Evolutionary conservation across 2,113 vertebrate genomes (phyloP), one percentile per base, ranked within the genome.

Genomic region (Stercorarius parasiticus): DNA sequence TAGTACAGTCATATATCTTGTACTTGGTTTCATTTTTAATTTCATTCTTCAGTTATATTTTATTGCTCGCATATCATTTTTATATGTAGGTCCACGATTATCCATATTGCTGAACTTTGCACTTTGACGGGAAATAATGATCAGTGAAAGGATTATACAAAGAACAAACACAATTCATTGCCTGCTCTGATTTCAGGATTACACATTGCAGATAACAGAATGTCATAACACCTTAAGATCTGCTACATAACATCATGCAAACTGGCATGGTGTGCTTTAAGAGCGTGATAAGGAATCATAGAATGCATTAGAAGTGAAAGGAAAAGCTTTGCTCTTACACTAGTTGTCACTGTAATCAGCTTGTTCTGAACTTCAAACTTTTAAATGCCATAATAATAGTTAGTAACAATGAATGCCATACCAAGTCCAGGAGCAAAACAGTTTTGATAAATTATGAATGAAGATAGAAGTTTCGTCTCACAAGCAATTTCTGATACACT

Each of bases 271-370:
- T 73, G 55, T 66, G 15, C 47, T 95, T 93, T 81, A 73, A 45
- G 34, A 66, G 6, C 0, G 0, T 70, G 36, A 69, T 62, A 88
- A 73, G 22, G 47, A 80, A 56, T 65, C 67, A 62, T 5, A 50
- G 67, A 80, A 76, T 56, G 3, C 42, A 77, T 73, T 62, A 70
- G 50, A 83, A 93, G 21, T 69, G 20, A 65, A 73, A 47, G 43
- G 32, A 90, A 88, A 61, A 95, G 49, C 67, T 88, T 96, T 92
- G 25, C 13, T 90, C 11, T 77, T 82, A 52, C 64, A 45, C 34
- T 88, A 49, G 32, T 56, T 79, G 70, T 72, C 58, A 53, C 62
- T 77, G 42, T 56, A 88, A 45, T 80, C 49, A 88, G 49, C 86
- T 58, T 86, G 29, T 74, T 88, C 56, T 79, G 74, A 89, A 86